Base-by-base conservation (phyloP, 2,113 vertebrate genomes). In the Bujurquina vittata region DNA sequence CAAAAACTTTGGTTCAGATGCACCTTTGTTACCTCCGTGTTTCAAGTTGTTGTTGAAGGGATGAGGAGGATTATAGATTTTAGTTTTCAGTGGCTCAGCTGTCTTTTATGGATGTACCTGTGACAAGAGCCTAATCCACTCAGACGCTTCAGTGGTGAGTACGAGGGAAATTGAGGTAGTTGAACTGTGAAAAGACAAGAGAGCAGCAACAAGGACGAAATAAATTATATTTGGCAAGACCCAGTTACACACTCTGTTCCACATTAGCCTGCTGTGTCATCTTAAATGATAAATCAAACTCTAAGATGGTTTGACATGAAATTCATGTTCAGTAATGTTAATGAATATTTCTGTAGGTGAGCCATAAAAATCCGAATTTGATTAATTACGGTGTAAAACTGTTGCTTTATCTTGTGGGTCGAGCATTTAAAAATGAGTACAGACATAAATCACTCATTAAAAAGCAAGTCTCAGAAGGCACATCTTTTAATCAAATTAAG, bases 151-250 rank as follows among this genome's bases (percentile, higher is more conserved):
- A 76, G 23, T 10, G 31, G 46, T 43, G 65, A 77, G 55, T 6
- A 35, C 76, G 35, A 61, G 17, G 60, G 15, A 49, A 59, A 73
- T 37, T 1, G 10, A 54, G 11, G 37, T 4, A 77, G 76, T 18
- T 88, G 79, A 79, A 75, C 78, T 87, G 80, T 84, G 83, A 82
- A 88, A 62, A 20, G 54, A 69, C 58, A 77, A 43, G 7, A 52
- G 29, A 79, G 82, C 17, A 57, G 37, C 8, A 8, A 75, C 77
- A 83, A 88, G 72, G 60, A 73, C 14, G 43, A 46, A 49, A 81
- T 74, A 20, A 69, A 67, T 83, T 86, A 55, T 75, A 37, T 75
- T 77, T 79, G 54, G 40, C 18, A 23, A 57, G 55, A 63, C 4
- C 3, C 46, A 31, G 62, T 43, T 29, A 62, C 18, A 43, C 10